Evolutionary conservation across 2,797 vertebrate species (phyloP).

Genomic region (Urocyon cinereoargenteus): DNA sequence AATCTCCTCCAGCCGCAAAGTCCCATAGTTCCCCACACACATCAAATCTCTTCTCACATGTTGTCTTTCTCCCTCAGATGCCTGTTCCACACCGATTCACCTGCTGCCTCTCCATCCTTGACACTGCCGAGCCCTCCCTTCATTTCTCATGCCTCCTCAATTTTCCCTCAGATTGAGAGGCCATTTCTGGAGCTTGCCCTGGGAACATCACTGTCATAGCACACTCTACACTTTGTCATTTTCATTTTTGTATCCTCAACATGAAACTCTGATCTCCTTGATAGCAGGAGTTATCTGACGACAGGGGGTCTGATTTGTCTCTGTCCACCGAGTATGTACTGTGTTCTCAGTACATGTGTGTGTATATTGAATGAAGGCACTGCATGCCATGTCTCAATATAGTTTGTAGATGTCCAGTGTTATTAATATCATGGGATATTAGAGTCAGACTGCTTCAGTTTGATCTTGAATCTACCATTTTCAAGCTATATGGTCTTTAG

Average conservation of each 20-base stretch:
- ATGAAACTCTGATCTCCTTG: not conserved
- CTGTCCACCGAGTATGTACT: not conserved
- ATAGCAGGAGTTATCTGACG: not conserved
- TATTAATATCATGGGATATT: not conserved
- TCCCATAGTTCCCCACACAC: not conserved
- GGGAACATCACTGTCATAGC: not conserved
- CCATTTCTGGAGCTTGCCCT: not conserved
- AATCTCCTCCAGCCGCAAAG: not conserved
- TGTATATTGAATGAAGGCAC: not conserved
- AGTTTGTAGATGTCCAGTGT: not conserved
- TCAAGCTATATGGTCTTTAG: not conserved
- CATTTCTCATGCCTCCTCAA: not conserved
- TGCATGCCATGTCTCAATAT: not conserved
- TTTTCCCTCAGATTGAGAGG: not conserved
- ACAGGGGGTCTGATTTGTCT: not conserved
- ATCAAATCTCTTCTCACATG: not conserved
- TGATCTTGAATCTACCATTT: conserved; percentile 8
- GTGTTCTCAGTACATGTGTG: not conserved
- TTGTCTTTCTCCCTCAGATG: not conserved
- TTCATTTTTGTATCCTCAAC: not conserved
- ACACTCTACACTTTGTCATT: not conserved
- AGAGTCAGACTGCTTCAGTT: not conserved
- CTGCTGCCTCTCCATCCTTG: not conserved
- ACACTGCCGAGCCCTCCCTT: not conserved
- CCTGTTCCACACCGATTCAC: not conserved